Evolutionary conservation across 2,797 vertebrate genomes (phyloP), one percentile per base, ranked within the genome.

Genomic region (Pangasius larnaudii): DNA sequence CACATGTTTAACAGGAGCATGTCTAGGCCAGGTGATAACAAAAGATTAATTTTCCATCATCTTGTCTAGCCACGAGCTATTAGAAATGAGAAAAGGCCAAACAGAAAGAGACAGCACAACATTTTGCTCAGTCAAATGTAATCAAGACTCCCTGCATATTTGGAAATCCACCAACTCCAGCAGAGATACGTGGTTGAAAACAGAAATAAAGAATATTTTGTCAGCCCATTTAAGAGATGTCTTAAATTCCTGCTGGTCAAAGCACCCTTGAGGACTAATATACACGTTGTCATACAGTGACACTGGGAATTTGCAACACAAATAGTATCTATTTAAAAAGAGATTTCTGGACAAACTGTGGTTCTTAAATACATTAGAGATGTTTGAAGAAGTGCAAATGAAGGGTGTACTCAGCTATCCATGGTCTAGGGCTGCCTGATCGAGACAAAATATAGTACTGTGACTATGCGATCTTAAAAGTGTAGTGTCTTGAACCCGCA

Each of bases 101-200:
- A 58, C 33, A 39, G 36, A n/a, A 5, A 78, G 71, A 85, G 49
- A 79, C 69, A 81, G 72, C 67, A 75, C 42, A 46, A 51, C 39
- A 69, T 59, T 90, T 67, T 84, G 11, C 46, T 84, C 85, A 86
- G 86, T 86, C 65, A 77, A 88, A 86, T 86, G 83, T 58, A 72
- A 88, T 83, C 75, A 78, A 82, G 58, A 30, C 58, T 71, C 56
- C 24, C 63, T 89, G 56, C 83, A 85, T 69, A 72, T 90, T 85
- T 90, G 86, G 77, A 89, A 86, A 18, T 65, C 85, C 83, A 88
- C 16, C 86, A 82, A 81, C n/a, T 86, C 65, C 8, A 65, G 80
- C 63, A 69, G 81, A 24, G 61, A 80, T 30, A 49, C 75, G 84
- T 8, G n/a, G 46, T 2, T n/a, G 36, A 80, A 51, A 58, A 87